A percentile compares a stretch with the other conserved stretches of the same genome.
Conservation (phyloP, 1,140 invertebrate genomes). For the Caerostris darwini region DNA sequence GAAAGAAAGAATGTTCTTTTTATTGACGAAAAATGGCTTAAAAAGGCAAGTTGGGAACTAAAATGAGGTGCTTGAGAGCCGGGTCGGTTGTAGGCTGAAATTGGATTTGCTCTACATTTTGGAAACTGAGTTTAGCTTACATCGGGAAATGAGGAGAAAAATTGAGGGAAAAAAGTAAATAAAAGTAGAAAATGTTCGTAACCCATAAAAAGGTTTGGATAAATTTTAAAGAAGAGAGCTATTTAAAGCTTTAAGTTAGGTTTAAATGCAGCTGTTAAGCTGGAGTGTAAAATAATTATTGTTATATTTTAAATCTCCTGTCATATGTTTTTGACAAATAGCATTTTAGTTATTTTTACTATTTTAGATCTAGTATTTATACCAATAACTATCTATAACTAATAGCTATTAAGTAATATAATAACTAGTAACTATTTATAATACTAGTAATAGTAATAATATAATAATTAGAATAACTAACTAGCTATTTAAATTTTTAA, state of each 20-base stretch:
- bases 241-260: not conserved
- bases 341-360: too few species aligned
- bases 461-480: too few species aligned
- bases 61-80: slow-evolving; percentile 18
- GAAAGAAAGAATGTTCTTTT: not conserved
- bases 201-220: not conserved
- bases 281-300: not conserved
- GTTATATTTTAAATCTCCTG: not conserved
- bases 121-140: not conserved
- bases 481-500: not conserved
- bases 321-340: too few species aligned
- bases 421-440: too few species aligned
- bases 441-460: too few species aligned
- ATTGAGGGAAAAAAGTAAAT: not conserved
- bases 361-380: too few species aligned
- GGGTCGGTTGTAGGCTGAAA: slow-evolving; percentile 4
- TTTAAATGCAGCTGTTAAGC: not conserved
- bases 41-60: not conserved
- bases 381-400: too few species aligned
- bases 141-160: not conserved
- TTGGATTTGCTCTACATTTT: slow-evolving; percentile 45
- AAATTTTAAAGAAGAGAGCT: not conserved
- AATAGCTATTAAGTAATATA: too few species aligned
- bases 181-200: not conserved
- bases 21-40: slow-evolving; percentile 13